Conservation (phyloP, 1,140 invertebrate species). For the Arctopsyche grandis region DNA sequence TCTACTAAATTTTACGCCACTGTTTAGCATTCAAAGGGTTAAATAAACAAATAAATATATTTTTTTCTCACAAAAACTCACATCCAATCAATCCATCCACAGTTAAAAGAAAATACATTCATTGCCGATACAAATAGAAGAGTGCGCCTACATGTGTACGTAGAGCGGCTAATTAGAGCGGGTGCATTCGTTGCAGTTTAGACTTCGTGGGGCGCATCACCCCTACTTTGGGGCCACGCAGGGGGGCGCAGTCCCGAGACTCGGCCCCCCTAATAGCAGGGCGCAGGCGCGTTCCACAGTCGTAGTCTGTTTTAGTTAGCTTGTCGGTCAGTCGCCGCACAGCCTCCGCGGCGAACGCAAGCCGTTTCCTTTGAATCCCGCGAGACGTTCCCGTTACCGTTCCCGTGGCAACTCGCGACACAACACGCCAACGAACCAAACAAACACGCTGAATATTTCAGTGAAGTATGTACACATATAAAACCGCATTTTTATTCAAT, state of each 20-base stretch:
- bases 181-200: no score
- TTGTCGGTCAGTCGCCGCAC: constrained; percentile 12
- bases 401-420: background rate
- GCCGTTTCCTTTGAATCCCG: background rate
- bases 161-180: no score
- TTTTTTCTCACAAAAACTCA: no score
- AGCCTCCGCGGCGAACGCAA: constrained; percentile 18
- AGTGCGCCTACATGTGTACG: no score
- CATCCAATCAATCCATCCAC: background rate
- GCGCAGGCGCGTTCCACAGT: constrained; percentile 7
- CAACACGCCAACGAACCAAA: background rate
- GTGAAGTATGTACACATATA: no score
- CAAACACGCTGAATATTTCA: background rate
- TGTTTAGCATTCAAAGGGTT: no score
- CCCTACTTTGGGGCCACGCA: no score
- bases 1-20: no score
- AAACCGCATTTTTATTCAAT: no score
- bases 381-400: background rate
- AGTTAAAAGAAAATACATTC: background rate
- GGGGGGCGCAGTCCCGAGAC: background rate
- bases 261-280: background rate
- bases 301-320: background rate
- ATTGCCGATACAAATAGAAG: background rate
- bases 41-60: no score
- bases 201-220: no score